Evolutionary conservation across 2,113 vertebrate genomes (phyloP).

Genomic region (Atractosteus spatula): DNA sequence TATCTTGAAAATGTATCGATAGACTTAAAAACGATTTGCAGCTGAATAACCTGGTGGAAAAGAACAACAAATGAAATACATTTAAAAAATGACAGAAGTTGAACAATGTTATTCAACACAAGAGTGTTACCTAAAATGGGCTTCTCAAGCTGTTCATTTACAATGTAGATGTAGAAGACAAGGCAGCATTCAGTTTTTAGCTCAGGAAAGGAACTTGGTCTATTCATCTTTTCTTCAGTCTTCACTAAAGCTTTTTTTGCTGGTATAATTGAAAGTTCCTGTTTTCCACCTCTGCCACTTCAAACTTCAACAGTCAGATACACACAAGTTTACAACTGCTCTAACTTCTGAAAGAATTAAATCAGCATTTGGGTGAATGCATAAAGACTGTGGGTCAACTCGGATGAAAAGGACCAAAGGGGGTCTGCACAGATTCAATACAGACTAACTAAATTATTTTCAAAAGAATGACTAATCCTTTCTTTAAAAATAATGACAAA

Average conservation of each 20-base stretch:
- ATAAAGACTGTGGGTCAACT: constrained; percentile 8
- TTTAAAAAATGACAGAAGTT: too few relatives aligned
- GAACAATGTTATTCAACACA: too few relatives aligned
- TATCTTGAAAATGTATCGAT: too few relatives aligned
- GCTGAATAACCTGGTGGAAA: too few relatives aligned
- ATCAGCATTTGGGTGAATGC: constrained; percentile 2
- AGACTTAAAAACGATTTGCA: too few relatives aligned
- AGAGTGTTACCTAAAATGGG: too few relatives aligned
- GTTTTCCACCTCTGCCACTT: constrained; percentile 18
- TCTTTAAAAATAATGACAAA: constrained; percentile 14
- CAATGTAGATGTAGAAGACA: too few relatives aligned
- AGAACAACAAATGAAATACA: too few relatives aligned
- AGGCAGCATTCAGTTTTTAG: neutral
- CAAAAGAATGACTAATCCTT: constrained; percentile 17
- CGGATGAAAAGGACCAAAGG: constrained; percentile 13
- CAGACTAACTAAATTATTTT: constrained; percentile 19
- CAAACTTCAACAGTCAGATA: constrained; percentile 22
- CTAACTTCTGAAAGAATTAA: constrained; percentile 6
- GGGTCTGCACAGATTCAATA: constrained; percentile 1
- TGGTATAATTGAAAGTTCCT: constrained; percentile 38
- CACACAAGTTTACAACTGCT: constrained; percentile 19
- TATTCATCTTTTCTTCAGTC: constrained; percentile 20
- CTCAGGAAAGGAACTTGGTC: constrained; percentile 25
- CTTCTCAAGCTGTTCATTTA: too few relatives aligned
- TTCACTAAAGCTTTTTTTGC: constrained; percentile 21